phyloP scores from a whole-genome alignment of 2,888 invertebrate genomes.

The Malacosoma neustria region DNA sequence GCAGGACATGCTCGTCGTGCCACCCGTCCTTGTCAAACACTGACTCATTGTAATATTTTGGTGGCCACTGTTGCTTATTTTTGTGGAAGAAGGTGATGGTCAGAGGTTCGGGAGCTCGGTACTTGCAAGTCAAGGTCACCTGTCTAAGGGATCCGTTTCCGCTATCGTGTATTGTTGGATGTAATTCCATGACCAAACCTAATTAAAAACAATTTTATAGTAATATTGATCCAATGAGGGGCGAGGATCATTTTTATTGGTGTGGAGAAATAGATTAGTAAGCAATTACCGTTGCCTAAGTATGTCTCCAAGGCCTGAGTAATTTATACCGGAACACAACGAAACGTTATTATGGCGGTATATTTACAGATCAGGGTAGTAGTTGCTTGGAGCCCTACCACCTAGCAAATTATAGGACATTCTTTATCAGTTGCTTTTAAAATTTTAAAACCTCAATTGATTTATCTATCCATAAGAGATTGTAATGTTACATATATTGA shows the following conservation, averaged over 20 bases:
- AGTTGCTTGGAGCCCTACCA: too few species aligned
- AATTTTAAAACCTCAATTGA: too few species aligned
- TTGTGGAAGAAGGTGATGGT: conserved; percentile 50
- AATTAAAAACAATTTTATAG: conserved; percentile 20
- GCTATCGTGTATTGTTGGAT: conserved; percentile 41
- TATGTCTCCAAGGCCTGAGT: too few species aligned
- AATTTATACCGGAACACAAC: too few species aligned
- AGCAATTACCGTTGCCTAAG: too few species aligned
- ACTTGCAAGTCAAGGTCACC: conserved; percentile 54
- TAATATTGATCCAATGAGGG: too few species aligned
- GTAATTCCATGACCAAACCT: conserved; percentile 64
- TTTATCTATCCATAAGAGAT: too few species aligned
- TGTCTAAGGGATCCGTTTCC: conserved; percentile 21
- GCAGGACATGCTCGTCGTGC: conserved; percentile 43
- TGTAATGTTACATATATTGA: too few species aligned
- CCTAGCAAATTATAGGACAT: too few species aligned
- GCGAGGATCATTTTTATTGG: conserved; percentile 11
- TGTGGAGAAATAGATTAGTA: conserved; percentile 1
- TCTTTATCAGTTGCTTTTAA: too few species aligned
- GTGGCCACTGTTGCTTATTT: conserved; percentile 29
- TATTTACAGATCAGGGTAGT: too few species aligned
- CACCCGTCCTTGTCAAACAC: conserved; percentile 40
- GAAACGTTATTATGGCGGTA: too few species aligned
- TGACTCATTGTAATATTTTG: conserved; percentile 40
- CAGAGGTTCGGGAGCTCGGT: conserved; percentile 52